These are phyloP conservation scores for Rhabdornis inornatus DNA, from an alignment of 2,113 vertebrate species.

Conservation along the genomic window DNA sequence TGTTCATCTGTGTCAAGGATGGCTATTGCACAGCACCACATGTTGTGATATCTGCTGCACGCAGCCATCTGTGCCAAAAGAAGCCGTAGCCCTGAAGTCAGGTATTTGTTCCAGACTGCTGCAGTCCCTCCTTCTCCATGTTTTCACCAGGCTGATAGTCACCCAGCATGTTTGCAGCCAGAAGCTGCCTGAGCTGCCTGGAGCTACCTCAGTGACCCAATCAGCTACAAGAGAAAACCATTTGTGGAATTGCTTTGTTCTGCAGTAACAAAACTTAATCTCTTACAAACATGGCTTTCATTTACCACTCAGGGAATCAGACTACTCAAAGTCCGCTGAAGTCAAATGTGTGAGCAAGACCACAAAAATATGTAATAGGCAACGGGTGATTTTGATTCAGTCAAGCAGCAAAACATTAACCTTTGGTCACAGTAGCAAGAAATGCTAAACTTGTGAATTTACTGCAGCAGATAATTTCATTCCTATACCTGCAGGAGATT, in stretches of 20 bases:
- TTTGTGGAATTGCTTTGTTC: constrained; percentile 23
- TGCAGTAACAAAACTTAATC: background rate
- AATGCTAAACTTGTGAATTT: constrained; percentile 14
- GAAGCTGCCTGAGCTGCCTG: background rate
- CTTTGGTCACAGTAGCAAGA: constrained; percentile 27
- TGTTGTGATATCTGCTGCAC: background rate
- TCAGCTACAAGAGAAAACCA: background rate
- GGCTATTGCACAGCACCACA: background rate
- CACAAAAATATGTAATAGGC: background rate
- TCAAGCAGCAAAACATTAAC: constrained; percentile 36
- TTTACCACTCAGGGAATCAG: background rate
- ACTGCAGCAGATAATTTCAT: background rate
- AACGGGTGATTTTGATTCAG: constrained; percentile 31
- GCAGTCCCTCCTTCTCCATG: background rate
- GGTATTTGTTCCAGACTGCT: background rate
- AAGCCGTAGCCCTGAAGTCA: background rate
- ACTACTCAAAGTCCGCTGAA: background rate
- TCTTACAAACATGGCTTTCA: background rate
- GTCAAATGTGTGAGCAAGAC: background rate
- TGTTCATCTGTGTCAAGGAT: background rate
- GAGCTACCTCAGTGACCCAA: background rate
- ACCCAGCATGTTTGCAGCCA: background rate
- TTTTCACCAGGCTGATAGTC: background rate
- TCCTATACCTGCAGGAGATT: background rate
- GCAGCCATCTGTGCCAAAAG: background rate